These are phyloP conservation scores for Ectemnius cavifrons DNA, from an alignment of 2,888 invertebrate species.

Conservation along the genomic window DNA sequence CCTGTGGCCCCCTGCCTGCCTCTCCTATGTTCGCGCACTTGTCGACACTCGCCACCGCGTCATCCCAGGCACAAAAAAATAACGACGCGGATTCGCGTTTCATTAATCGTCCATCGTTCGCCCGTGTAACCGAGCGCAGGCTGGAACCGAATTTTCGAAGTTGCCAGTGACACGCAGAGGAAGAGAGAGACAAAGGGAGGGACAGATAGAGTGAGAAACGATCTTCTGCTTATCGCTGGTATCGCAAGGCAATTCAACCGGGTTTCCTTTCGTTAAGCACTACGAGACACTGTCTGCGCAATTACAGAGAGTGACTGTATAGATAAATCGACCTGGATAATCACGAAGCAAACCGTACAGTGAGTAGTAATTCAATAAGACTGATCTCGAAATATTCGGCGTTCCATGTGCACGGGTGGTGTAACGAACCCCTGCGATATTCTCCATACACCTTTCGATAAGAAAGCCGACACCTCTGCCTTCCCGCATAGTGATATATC, in stretches of 20 bases:
- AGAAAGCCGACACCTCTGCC: slow-evolving; percentile 19
- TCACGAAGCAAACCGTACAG: slow-evolving; percentile 46
- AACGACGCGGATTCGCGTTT: not conserved
- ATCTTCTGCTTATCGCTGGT: not conserved
- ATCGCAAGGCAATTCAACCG: slow-evolving; percentile 1
- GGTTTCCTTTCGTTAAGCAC: slow-evolving; percentile 17
- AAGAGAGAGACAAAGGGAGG: no score
- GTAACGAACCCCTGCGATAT: slow-evolving; percentile 61
- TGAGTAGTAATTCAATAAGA: slow-evolving; percentile 66
- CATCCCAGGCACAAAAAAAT: not conserved
- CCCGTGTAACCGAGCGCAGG: no score
- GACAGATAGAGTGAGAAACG: not conserved
- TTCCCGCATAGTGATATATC: slow-evolving; percentile 4
- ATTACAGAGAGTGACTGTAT: slow-evolving; percentile 27
- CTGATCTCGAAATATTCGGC: slow-evolving; percentile 57
- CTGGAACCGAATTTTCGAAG: no score
- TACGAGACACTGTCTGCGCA: slow-evolving; percentile 19
- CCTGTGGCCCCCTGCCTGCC: not conserved
- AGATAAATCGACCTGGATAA: slow-evolving; percentile 44
- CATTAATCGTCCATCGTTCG: no score
- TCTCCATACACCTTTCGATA: slow-evolving; percentile 49
- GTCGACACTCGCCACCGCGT: not conserved
- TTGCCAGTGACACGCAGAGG: no score
- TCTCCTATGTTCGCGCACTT: not conserved
- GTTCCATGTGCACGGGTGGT: slow-evolving; percentile 44